A percentile compares a stretch with the other conserved stretches of the same genome.
phyloP scores from a whole-genome alignment of 2,888 invertebrate genomes.

The Nemapogon koenigi region DNA sequence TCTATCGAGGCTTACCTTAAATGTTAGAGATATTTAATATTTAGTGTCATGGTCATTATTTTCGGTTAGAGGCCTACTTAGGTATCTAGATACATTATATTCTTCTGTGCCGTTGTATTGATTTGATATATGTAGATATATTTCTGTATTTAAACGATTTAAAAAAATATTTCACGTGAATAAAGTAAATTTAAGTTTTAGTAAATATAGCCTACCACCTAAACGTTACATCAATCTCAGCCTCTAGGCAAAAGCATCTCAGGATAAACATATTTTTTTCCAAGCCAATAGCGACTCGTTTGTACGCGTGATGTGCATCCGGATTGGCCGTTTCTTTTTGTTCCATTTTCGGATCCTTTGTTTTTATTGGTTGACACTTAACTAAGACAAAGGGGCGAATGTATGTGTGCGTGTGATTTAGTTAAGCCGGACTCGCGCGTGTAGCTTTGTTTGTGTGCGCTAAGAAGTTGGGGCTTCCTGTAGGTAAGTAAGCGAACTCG shows the following conservation, averaged over 20 bases:
- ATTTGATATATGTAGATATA: no score
- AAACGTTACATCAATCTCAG: conserved; percentile 48
- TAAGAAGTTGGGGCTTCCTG: conserved; percentile 52
- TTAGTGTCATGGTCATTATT: no score
- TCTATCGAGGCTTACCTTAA: no score
- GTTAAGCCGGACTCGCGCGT: conserved; percentile 34
- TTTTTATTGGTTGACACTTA: conserved; percentile 67
- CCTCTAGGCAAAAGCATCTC: conserved; percentile 55
- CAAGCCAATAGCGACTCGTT: conserved; percentile 62
- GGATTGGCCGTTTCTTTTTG: conserved; percentile 62
- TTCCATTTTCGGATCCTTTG: conserved; percentile 64
- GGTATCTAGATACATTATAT: no score
- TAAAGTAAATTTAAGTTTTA: no score
- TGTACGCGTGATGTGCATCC: conserved; percentile 55
- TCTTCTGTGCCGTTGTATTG: no score
- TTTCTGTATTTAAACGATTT: no score
- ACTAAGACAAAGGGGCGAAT: conserved; percentile 61
- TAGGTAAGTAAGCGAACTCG: no score
- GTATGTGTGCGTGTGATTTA: conserved; percentile 47
- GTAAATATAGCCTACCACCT: no score
- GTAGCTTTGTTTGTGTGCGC: conserved; percentile 39
- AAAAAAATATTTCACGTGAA: no score
- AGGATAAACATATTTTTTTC: conserved; percentile 61
- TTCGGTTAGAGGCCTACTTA: no score
- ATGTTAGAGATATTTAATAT: no score